Conservation (phyloP, 2,888 invertebrate genomes). For the Balanococcus diminutus region DNA sequence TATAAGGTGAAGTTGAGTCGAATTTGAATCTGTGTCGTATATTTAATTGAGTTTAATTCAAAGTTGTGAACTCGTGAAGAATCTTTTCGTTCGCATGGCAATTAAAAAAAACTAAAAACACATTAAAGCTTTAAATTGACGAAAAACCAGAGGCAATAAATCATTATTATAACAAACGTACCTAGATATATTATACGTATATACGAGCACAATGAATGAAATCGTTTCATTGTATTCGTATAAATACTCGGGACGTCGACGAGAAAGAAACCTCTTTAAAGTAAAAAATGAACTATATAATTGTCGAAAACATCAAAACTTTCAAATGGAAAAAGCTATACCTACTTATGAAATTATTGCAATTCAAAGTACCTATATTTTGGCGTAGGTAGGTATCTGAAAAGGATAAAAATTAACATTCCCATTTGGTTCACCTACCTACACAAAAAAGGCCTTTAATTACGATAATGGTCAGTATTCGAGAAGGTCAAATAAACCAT, state of each 20-base stretch:
- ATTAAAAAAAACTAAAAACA: slow-evolving; percentile 31
- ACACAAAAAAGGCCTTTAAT: background rate
- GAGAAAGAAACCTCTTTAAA: background rate
- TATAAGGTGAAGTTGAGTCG: background rate
- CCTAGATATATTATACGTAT: background rate
- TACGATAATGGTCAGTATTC: slow-evolving; percentile 27
- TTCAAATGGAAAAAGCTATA: background rate
- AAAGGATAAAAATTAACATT: slow-evolving; percentile 17
- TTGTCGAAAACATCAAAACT: background rate
- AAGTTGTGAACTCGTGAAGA: background rate
- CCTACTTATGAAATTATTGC: background rate
- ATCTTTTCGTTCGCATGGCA: slow-evolving; percentile 12
- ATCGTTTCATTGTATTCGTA: slow-evolving; percentile 34
- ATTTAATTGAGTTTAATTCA: slow-evolving; percentile 29
- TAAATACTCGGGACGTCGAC: slow-evolving; percentile 21
- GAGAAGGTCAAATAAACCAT: slow-evolving; percentile 17
- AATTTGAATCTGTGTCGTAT: background rate
- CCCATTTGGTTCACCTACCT: too few species aligned
- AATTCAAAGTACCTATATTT: too few species aligned
- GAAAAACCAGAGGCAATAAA: slow-evolving; percentile 19
- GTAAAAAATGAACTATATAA: slow-evolving; percentile 25
- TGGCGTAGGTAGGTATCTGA: background rate
- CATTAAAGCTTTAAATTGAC: slow-evolving; percentile 24
- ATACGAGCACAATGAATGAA: background rate
- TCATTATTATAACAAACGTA: slow-evolving; percentile 36